Conservation (phyloP, 1,140 invertebrate genomes). For the Ctenoplectra terminalis region DNA sequence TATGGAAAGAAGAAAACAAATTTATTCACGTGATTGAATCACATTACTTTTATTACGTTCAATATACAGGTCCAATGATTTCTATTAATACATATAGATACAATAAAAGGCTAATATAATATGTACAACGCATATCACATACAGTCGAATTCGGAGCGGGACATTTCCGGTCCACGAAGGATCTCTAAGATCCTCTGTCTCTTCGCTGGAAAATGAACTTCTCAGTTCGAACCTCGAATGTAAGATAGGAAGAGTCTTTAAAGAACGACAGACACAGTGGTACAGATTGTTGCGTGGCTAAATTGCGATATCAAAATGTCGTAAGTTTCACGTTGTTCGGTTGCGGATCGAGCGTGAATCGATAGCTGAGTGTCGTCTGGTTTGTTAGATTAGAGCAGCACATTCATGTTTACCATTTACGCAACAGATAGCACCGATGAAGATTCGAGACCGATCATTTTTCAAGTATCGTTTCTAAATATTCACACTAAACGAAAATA, state of each 20-base stretch:
- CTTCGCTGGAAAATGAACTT: constrained; percentile 22
- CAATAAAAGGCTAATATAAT: constrained; percentile 66
- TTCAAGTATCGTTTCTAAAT: background rate
- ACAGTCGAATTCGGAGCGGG: constrained; percentile 60
- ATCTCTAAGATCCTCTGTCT: constrained; percentile 31
- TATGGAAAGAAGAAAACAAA: background rate
- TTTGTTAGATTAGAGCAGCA: background rate
- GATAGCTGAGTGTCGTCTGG: background rate
- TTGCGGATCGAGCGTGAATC: background rate
- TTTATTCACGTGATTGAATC: constrained; percentile 25
- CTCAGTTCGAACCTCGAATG: constrained; percentile 16
- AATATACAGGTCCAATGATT: constrained; percentile 71
- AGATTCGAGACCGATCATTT: background rate
- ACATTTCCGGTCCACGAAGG: background rate
- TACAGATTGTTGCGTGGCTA: background rate
- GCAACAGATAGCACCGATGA: constrained; percentile 10
- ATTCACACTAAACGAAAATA: background rate
- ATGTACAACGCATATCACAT: constrained; percentile 72
- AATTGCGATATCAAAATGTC: constrained; percentile 28
- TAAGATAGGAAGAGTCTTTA: constrained; percentile 17
- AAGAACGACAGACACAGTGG: constrained; percentile 11
- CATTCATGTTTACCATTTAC: background rate
- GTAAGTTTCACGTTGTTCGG: background rate
- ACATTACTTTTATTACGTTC: constrained; percentile 68
- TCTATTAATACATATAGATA: constrained; percentile 71